Conservation (phyloP, 2,113 vertebrate species). For the Pyrgilauda ruficollis region DNA sequence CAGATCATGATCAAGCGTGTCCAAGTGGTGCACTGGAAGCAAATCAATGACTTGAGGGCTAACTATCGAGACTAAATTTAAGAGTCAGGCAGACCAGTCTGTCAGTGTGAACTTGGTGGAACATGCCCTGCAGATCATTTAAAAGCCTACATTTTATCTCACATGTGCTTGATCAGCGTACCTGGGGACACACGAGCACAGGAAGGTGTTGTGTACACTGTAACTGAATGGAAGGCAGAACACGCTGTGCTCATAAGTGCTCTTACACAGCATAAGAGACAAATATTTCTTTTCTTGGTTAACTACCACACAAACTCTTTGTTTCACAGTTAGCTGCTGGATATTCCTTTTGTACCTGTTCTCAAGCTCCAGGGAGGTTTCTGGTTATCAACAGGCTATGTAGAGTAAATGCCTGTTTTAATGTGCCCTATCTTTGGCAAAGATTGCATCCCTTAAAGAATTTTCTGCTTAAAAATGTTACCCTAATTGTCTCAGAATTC, state of each 20-base stretch:
- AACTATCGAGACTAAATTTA: not conserved
- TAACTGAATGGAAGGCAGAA: not conserved
- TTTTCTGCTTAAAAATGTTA: not conserved
- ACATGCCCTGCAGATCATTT: not conserved
- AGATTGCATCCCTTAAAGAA: not conserved
- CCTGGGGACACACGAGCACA: not conserved
- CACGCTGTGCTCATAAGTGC: not conserved
- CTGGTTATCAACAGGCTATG: not conserved
- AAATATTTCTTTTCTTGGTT: not conserved
- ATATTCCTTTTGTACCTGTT: not conserved
- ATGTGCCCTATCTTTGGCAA: not conserved
- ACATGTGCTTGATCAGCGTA: not conserved
- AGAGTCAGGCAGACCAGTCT: not conserved
- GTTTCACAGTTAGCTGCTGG: not conserved
- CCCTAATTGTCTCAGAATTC: not conserved
- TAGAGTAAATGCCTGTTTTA: not conserved
- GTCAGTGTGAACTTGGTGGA: not conserved
- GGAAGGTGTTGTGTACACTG: not conserved
- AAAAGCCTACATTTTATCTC: not conserved
- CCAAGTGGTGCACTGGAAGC: not conserved
- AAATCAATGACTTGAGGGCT: not conserved
- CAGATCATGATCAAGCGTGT: not conserved
- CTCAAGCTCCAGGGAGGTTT: not conserved
- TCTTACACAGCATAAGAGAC: not conserved
- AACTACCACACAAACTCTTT: not conserved